These are phyloP conservation scores for Caenorhabditis remanei DNA, from an alignment of 1,140 invertebrate species.

Conservation along the genomic window DNA sequence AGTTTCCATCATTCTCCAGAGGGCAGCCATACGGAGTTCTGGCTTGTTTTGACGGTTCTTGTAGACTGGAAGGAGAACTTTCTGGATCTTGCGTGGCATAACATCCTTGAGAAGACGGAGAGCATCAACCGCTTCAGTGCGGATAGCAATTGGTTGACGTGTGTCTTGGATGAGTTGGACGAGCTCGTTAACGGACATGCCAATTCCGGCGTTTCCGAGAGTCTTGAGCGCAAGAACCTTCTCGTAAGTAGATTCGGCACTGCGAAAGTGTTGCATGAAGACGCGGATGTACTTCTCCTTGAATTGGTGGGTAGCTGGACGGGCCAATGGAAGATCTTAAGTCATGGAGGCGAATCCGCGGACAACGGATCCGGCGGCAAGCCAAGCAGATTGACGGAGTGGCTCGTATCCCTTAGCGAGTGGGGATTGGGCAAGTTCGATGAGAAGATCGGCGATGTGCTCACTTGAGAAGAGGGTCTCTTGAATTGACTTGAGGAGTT, in stretches of 20 bases:
- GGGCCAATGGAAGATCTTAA: slow-evolving; percentile 32
- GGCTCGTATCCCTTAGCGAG: slow-evolving; percentile 2
- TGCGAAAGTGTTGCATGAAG: slow-evolving; percentile 63
- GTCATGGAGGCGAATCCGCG: slow-evolving; percentile 49
- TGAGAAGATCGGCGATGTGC: slow-evolving; percentile 54
- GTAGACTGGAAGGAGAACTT: slow-evolving; percentile 71
- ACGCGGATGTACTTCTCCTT: slow-evolving; percentile 56
- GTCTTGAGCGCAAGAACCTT: slow-evolving; percentile 69
- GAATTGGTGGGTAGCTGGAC: not conserved
- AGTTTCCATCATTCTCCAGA: slow-evolving; percentile 67
- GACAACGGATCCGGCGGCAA: slow-evolving; percentile 58
- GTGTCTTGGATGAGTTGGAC: slow-evolving; percentile 69
- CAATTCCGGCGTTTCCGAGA: slow-evolving; percentile 74
- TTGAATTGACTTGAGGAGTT: slow-evolving; percentile 58
- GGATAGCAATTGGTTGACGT: slow-evolving; percentile 66
- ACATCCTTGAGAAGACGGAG: slow-evolving; percentile 69
- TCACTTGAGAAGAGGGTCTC: slow-evolving; percentile 58
- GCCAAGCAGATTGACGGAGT: slow-evolving; percentile 61
- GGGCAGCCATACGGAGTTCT: slow-evolving; percentile 73
- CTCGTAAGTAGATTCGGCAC: slow-evolving; percentile 58
- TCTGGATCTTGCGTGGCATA: slow-evolving; percentile 70
- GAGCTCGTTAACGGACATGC: slow-evolving; percentile 66
- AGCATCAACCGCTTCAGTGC: slow-evolving; percentile 74
- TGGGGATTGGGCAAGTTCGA: slow-evolving; percentile 43
- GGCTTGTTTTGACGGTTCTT: slow-evolving; percentile 69